These are phyloP conservation scores for Heteractis magnifica DNA, from an alignment of 92 coral and sea anemone species.

Conservation along the genomic window DNA sequence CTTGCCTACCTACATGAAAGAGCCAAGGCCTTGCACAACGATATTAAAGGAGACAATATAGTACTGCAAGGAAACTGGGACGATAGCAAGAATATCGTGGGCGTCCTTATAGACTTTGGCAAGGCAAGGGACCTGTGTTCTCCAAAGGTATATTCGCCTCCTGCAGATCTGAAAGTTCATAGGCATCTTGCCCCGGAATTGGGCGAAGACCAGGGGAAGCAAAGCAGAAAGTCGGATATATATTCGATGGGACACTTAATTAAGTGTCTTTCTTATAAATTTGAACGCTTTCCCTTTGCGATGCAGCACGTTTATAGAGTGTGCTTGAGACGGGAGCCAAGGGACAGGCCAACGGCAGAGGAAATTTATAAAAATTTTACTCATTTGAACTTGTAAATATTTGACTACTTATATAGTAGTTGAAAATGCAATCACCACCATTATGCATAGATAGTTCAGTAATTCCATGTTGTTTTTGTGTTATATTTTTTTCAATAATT, in stretches of 20 bases:
- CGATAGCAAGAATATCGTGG: constrained; percentile 6
- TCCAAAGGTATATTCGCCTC: constrained; percentile 21
- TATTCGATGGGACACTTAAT: constrained; percentile 28
- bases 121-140: constrained; percentile 29
- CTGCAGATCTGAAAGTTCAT: constrained; percentile 1
- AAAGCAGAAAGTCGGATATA: constrained; percentile 33
- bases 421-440: no score
- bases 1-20: constrained; percentile 21
- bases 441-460: no score
- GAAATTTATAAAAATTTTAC: background rate
- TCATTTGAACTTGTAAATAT: no score
- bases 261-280: constrained; percentile 8
- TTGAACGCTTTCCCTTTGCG: constrained; percentile 1
- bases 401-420: no score
- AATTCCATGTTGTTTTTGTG: no score
- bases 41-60: constrained; percentile 28
- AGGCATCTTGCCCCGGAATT: constrained; percentile 39
- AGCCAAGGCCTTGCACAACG: constrained; percentile 36
- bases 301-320: constrained; percentile 12
- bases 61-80: constrained; percentile 36
- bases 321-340: constrained; percentile 10
- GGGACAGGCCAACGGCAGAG: constrained; percentile 15
- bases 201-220: constrained; percentile 19
- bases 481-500: no score
- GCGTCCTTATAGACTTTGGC: constrained; percentile 30